Evolutionary conservation across 2,113 vertebrate species (phyloP).

Genomic region (Columba janthina): DNA sequence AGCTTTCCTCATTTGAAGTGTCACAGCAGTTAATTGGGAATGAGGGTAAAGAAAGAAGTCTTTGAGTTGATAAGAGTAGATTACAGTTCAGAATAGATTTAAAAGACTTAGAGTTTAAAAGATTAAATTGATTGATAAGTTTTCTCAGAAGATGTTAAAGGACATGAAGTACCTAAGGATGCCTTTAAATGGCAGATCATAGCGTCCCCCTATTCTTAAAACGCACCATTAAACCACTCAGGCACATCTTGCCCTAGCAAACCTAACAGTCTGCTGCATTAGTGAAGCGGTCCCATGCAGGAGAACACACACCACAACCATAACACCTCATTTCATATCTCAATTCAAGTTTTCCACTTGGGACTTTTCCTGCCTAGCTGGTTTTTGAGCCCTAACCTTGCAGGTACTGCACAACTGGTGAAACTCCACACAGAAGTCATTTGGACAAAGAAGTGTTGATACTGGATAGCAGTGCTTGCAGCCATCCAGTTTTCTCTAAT

Average conservation of each 20-base stretch:
- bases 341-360: neutral
- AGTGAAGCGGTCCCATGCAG: neutral
- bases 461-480: neutral
- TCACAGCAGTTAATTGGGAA: neutral
- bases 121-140: neutral
- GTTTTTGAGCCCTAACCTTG: neutral
- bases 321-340: neutral
- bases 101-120: neutral
- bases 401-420: neutral
- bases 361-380: neutral
- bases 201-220: neutral
- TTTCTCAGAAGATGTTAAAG: neutral
- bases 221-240: accelerated
- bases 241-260: neutral
- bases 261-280: neutral
- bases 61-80: neutral
- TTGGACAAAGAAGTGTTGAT: neutral
- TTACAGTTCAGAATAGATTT: neutral
- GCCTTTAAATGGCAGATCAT: neutral
- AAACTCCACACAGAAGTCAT: neutral
- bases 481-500: neutral
- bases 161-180: neutral
- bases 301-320: accelerated
- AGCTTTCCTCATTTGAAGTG: neutral
- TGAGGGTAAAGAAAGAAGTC: neutral